phyloP scores from a whole-genome alignment of 2,888 invertebrate species.

The Belgica antarctica region DNA sequence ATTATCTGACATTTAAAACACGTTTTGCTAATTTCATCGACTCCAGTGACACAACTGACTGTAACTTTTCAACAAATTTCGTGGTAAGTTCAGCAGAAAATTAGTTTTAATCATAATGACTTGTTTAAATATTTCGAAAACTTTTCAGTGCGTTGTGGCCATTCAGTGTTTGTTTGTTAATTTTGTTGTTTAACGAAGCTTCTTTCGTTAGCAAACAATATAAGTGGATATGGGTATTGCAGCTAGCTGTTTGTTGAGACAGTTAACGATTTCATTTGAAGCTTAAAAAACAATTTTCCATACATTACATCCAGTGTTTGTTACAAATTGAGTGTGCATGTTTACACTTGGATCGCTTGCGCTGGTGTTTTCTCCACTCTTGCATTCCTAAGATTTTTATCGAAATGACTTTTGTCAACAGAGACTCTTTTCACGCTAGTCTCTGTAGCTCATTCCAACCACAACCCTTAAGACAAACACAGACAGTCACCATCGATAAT shows the following conservation, averaged over 20 bases:
- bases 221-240: constrained; percentile 31
- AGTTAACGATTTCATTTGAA: constrained; percentile 30
- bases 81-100: constrained; percentile 38
- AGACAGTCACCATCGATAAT: constrained; percentile 38
- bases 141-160: neutral
- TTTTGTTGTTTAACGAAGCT: neutral
- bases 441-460: neutral
- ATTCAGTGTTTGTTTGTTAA: neutral
- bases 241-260: constrained; percentile 25
- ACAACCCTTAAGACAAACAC: constrained; percentile 23
- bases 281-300: constrained; percentile 1
- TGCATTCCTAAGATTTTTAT: constrained; percentile 11
- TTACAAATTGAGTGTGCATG: constrained; percentile 18
- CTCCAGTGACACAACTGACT: too few relatives aligned
- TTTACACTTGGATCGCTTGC: neutral
- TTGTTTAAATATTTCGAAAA: neutral
- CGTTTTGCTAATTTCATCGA: too few relatives aligned
- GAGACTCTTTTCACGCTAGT: neutral
- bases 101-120: constrained; percentile 39
- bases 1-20: too few relatives aligned
- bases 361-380: neutral
- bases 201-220: constrained; percentile 20
- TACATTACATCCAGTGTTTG: neutral
- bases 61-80: too few relatives aligned
- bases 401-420: constrained; percentile 19